Evolutionary conservation across 37 sponge, comb jelly and placozoan genomes (phyloP), one percentile per base, ranked within the genome.

Genomic region (Beroe forskalii): DNA sequence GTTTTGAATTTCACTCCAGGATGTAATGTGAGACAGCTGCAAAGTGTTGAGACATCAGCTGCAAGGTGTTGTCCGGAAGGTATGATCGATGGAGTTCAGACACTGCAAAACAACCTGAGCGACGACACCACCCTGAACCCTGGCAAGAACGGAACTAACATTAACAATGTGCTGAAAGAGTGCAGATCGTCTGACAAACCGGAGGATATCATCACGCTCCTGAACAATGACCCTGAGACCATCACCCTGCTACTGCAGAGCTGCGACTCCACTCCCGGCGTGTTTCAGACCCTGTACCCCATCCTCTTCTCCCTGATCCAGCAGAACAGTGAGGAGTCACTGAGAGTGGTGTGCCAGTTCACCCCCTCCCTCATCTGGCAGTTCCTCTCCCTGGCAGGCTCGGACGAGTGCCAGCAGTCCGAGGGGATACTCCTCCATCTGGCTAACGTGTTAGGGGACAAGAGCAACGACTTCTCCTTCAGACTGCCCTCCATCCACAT

Each of bases 401-500:
- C 86, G 28, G 86, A 80, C 8, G 86, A 80, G 31, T 37, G 38
- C 3, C 14, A 44, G 28, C 48, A 80, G 42, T 12, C 86, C 1
- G 86, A 41, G 30, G 22, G 38, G 1, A 80, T 80, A 14, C 86
- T 80, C 44, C 22, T 25, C 0, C 37, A 80, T 48, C 55, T 80
- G 3, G 86, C 86, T 4, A 80, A 80, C 30, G 17, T 9, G 14
- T 43, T 80, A 12, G 37, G n/a, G 12, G 12, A 22, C 25, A 44
- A 41, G 23, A 22, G 30, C 9, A 6, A 4, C 24, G 31, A 48
- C 31, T 44, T 80, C 55, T 23, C 17, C 4, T 80, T 80, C 22
- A 39, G 86, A 3, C 1, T 80, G 19, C 86, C 86, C 48, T 44
- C 86, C 8, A 80, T 80, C 86, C 86, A 80, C 55, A 44, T 80